Evolutionary conservation across 2,797 vertebrate species (phyloP), one percentile per base, ranked within the genome.

Genomic region (Aphelocoma californica): DNA sequence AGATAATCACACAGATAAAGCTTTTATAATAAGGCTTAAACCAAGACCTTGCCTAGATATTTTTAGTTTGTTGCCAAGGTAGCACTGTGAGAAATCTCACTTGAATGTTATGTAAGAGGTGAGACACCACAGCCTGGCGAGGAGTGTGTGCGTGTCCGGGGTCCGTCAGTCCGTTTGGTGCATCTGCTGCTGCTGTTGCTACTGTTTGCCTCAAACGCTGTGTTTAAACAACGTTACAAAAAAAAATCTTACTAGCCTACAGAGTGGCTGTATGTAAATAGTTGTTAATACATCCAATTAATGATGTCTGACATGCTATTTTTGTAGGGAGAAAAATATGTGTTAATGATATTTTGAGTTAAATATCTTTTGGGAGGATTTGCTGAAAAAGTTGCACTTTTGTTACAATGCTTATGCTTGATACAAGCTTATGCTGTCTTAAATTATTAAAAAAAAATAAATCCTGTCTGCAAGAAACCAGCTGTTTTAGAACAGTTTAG

Each of bases 381-480:
- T 98, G 98, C 98, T 98, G 97, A 98, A 98, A 97, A 98, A 98
- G 98, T 98, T 99, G 99, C 99, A 99, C 99, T 99, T 99, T 99
- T 99, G 97, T 99, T 99, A 98, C 96, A 78, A 98, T 96, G 99
- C 99, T 99, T 99, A 97, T 91, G 98, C 98, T 98, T 97, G 98
- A 93, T 98, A 97, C 98, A 98, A 98, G 99, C 99, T 98, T 98
- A 98, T 92, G 98, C 98, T 98, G 98, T 99, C 98, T 98, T 99
- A 99, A 99, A 99, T 99, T 99, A 99, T 99, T 99, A 97, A 98
- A 97, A 85, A 58, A 98, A 97, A 98, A 98, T 99, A 98, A 99
- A 99, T 98, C 98, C 98, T 96, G 97, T 98, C 96, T 98, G 98
- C 98, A 98, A 98, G 97, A 98, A 98, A 98, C 92, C 96, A 97